Evolutionary conservation across 2,113 vertebrate genomes (phyloP).

Genomic region (Antechinus flavipes): DNA sequence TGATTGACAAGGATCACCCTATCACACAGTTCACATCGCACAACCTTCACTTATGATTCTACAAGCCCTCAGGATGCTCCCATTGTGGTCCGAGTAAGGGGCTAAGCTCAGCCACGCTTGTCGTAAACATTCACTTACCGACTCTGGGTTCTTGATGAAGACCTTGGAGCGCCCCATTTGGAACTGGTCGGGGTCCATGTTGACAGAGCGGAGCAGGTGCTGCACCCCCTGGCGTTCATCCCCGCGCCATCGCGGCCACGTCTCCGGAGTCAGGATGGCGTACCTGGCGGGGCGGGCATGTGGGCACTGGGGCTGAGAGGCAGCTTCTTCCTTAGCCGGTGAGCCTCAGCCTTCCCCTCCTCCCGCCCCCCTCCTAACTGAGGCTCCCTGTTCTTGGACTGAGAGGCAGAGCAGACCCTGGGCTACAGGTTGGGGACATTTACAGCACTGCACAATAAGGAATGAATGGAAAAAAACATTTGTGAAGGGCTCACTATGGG

Average conservation of each 20-base stretch:
- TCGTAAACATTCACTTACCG: slow-evolving; percentile 82
- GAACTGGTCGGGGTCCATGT: slow-evolving; percentile 97
- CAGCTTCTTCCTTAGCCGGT: no score
- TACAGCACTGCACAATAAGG: not conserved
- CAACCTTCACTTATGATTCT: not conserved
- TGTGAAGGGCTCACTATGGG: not conserved
- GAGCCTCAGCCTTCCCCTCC: no score
- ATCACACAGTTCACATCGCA: not conserved
- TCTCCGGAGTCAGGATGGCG: slow-evolving; percentile 94
- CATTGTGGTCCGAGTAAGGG: not conserved
- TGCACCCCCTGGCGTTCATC: slow-evolving; percentile 94
- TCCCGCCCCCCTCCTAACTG: not conserved
- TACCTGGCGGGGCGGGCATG: slow-evolving; percentile 85
- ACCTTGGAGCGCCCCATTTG: slow-evolving; percentile 96
- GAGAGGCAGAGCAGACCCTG: not conserved
- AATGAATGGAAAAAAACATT: not conserved
- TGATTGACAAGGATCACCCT: not conserved
- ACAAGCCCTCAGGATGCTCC: not conserved
- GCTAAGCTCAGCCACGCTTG: not conserved
- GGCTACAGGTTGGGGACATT: not conserved
- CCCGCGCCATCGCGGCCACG: slow-evolving; percentile 93
- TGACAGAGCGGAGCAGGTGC: slow-evolving; percentile 93
- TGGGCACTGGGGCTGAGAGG: not conserved
- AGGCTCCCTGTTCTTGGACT: not conserved
- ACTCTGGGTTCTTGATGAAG: slow-evolving; percentile 98